Evolutionary conservation across 2,797 vertebrate genomes (phyloP).

Genomic region (Scolopax bukidnonensis): DNA sequence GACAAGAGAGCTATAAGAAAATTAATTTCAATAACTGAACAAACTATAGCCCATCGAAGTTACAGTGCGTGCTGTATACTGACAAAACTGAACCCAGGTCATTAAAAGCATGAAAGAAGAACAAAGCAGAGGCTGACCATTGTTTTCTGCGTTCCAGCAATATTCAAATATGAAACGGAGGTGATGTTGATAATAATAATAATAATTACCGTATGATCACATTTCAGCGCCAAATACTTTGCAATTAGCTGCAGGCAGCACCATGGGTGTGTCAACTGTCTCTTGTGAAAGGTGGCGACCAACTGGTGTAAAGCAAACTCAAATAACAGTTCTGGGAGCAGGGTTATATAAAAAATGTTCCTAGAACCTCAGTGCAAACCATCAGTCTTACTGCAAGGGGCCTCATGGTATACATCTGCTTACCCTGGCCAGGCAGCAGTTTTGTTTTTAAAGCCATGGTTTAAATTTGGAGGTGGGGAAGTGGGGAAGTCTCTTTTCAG

Average conservation of each 20-base stretch:
- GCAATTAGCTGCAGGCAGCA: neutral
- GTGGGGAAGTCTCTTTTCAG: neutral
- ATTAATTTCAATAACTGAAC: neutral
- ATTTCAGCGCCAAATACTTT: neutral
- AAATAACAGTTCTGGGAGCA: neutral
- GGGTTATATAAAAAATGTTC: neutral
- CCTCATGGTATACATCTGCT: neutral
- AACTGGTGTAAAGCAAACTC: neutral
- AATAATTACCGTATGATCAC: neutral
- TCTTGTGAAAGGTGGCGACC: neutral
- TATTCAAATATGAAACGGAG: neutral
- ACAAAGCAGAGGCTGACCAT: neutral
- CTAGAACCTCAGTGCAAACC: neutral
- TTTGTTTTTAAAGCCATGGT: neutral
- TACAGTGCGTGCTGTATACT: neutral
- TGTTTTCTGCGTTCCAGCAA: neutral
- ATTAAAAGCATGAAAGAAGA: neutral
- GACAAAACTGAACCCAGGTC: neutral
- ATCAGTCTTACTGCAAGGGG: neutral
- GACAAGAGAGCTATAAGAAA: neutral
- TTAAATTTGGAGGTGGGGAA: neutral
- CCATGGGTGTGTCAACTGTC: neutral
- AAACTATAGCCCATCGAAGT: neutral
- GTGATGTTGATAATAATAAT: neutral
- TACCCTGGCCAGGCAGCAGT: neutral